Base-by-base conservation (phyloP, 1,140 invertebrate species). In the Xylocopa sonorina region DNA sequence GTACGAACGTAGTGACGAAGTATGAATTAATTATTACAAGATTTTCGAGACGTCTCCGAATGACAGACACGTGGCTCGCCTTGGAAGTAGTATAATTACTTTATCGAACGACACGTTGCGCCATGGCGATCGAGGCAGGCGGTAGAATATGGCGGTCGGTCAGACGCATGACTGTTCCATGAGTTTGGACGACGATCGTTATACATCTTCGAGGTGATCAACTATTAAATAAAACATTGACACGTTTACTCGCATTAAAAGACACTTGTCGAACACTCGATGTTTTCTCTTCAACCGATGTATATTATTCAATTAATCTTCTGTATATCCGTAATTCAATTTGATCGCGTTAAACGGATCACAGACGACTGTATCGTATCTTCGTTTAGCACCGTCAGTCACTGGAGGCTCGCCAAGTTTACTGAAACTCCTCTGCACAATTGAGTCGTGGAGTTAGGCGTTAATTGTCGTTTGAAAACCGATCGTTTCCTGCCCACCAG, bases 381-480 rank as follows among this genome's bases (percentile, higher is more conserved):
- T 60, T 9, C n/a, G 10, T 64, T 43, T 66, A 77, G 57, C 46
- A 50, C 29, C 57, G 12, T 53, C 68, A 68, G 57, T 69, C 38
- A 41, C n/a, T 86, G 84, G 83, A 81, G 41, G 34, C 51, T 27
- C 18, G 80, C 83, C 83, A 79, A 83, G 80, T 55, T 82, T 77
- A 21, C 18, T 18, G 34, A 71, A 75, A 85, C 79, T 82, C 76
- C 16, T 34, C 51, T 41, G 68, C 29, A 12, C 55, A 24, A 55
- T 14, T 43, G n/a, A n/a, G 43, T 29, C 24, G 5, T n/a, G 9
- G 51, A 66, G 43, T 67, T 57, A 46, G 38, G 58, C 32, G 48
- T 48, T 84, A 83, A 86, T 87, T 86, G 74, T 87, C 50, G 78
- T 72, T 75, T 63, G 69, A 55, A 60, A 78, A 78, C 78, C 21